These are phyloP conservation scores for Philopedon plagiatum DNA, from an alignment of 2,888 invertebrate genomes.

Conservation along the genomic window DNA sequence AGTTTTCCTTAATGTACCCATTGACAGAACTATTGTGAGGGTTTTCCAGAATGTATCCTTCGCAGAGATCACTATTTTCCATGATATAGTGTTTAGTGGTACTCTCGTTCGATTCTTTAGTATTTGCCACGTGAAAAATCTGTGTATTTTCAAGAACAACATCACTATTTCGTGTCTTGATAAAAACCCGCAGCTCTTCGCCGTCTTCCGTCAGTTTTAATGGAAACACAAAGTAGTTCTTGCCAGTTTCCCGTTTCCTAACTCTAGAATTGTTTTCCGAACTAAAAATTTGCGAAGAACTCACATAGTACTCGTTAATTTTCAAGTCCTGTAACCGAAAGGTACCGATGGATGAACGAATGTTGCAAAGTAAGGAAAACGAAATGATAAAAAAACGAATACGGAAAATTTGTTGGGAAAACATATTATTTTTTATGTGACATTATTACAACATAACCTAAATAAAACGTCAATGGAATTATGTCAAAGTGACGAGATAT, in stretches of 20 bases:
- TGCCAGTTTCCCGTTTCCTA: neutral
- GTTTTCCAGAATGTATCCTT: conserved; percentile 27
- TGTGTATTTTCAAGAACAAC: neutral
- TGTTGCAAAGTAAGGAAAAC: neutral
- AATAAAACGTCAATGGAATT: neutral
- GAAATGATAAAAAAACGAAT: neutral
- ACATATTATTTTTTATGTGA: conserved; percentile 1
- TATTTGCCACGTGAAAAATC: neutral
- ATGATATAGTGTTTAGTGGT: neutral
- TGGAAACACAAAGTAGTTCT: conserved; percentile 3
- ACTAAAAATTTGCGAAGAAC: neutral
- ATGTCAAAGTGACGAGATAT: no score
- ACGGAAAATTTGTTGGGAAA: neutral
- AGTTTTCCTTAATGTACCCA: conserved; percentile 55
- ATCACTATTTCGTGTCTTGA: conserved; percentile 25
- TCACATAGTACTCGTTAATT: conserved; percentile 10
- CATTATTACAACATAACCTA: neutral
- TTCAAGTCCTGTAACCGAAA: conserved; percentile 2
- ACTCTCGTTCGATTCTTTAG: neutral
- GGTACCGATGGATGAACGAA: neutral
- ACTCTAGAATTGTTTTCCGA: neutral
- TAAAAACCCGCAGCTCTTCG: neutral
- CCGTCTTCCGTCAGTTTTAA: conserved; percentile 8
- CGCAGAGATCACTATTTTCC: conserved; percentile 8
- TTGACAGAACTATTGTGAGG: conserved; percentile 51